These are phyloP conservation scores for Leptodactylus fallax DNA, from an alignment of 2,797 vertebrate species.

Conservation along the genomic window DNA sequence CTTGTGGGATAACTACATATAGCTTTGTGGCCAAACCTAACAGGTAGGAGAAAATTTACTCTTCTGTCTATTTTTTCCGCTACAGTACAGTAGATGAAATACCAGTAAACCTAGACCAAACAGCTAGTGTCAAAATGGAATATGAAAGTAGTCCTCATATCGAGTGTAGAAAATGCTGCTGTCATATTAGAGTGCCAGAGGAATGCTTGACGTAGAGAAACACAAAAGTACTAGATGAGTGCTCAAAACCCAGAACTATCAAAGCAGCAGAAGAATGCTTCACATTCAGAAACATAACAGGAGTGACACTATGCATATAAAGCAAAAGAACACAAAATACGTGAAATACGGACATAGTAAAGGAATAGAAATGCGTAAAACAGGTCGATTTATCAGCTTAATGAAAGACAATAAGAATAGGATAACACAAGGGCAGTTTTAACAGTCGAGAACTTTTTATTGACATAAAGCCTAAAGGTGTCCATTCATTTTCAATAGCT, in stretches of 20 bases:
- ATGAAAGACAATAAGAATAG: no score
- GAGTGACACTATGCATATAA: not conserved
- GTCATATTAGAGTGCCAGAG: not conserved
- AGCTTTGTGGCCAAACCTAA: not conserved
- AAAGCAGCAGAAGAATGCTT: constrained; percentile 7
- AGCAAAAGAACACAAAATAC: not conserved
- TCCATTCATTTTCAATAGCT: no score
- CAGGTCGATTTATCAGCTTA: no score
- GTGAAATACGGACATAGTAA: no score
- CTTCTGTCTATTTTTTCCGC: not conserved
- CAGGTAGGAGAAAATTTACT: not conserved
- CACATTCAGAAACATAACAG: not conserved
- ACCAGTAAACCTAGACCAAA: not conserved
- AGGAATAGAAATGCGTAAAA: no score
- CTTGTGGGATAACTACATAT: no score
- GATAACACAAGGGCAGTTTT: no score
- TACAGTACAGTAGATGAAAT: not conserved
- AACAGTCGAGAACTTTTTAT: no score
- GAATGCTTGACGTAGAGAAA: constrained; percentile 14
- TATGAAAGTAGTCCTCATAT: constrained; percentile 23
- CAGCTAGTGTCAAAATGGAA: constrained; percentile 3
- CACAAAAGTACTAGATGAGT: not conserved
- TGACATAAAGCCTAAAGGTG: no score
- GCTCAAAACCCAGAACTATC: constrained; percentile 3
- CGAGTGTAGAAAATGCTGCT: not conserved